These are phyloP conservation scores for Solenopsis invicta DNA, from an alignment of 1,140 invertebrate species.

Conservation along the genomic window DNA sequence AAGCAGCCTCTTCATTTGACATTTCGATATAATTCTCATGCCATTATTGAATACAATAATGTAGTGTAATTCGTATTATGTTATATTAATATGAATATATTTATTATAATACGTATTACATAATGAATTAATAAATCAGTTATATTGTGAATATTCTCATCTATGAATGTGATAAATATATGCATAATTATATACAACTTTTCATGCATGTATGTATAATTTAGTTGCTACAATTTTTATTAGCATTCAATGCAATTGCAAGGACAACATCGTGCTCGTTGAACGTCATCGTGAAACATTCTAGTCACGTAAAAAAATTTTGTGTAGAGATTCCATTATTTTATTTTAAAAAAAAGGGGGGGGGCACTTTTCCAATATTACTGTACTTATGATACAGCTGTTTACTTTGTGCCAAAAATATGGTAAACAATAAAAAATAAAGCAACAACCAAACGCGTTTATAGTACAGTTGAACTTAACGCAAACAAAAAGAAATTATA, in stretches of 20 bases:
- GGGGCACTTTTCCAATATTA: neutral
- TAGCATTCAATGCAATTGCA: neutral
- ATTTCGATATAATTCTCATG: slow-evolving; percentile 21
- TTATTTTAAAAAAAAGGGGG: neutral
- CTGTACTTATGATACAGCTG: neutral
- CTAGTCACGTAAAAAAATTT: neutral
- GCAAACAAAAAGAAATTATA: neutral
- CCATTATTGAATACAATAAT: slow-evolving; percentile 12
- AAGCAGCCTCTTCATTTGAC: neutral
- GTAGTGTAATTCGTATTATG: neutral
- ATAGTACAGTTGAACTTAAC: neutral
- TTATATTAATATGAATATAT: neutral
- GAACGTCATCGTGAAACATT: neutral
- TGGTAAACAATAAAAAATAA: neutral
- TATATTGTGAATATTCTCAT: neutral
- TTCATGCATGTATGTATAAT: neutral
- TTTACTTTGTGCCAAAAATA: neutral
- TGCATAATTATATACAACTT: neutral
- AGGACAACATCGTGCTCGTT: neutral
- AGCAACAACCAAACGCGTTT: neutral
- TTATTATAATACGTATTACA: neutral
- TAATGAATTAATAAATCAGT: slow-evolving; percentile 15
- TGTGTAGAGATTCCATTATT: neutral
- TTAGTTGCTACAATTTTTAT: neutral
- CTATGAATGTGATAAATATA: neutral